A percentile compares a stretch with the other conserved stretches of the same genome.
These are phyloP conservation scores for Rhinogobio ventralis DNA, from an alignment of 2,797 vertebrate genomes.

Conservation along the genomic window DNA sequence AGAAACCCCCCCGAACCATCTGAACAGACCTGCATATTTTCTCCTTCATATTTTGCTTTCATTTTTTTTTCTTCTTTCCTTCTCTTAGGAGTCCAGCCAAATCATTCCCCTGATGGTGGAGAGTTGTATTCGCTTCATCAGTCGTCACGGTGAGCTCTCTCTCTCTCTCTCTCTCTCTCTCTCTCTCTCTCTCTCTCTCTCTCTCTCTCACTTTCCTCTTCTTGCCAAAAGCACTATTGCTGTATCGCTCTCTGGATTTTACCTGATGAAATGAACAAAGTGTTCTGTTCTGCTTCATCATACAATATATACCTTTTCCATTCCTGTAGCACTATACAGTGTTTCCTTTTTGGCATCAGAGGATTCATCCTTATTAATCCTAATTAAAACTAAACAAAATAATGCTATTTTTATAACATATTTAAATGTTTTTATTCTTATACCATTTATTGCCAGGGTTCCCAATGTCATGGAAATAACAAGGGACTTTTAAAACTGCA, in stretches of 20 bases:
- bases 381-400: not conserved
- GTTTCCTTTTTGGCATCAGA: not conserved
- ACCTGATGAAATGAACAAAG: conserved; percentile 19
- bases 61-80: conserved; percentile 6
- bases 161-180: not conserved
- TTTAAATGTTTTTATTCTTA: not conserved
- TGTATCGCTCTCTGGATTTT: conserved; percentile 24
- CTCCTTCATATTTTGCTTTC: conserved; percentile 24
- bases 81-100: conserved; percentile 87
- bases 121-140: conserved; percentile 98
- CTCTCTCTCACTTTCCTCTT: not conserved
- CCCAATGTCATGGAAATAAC: not conserved
- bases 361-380: not conserved
- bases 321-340: conserved; percentile 4
- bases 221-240: conserved; percentile 32
- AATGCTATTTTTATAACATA: not conserved
- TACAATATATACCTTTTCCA: conserved; percentile 6
- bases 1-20: not conserved
- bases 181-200: not conserved
- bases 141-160: conserved; percentile 85
- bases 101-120: conserved; percentile 96
- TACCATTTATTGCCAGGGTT: not conserved
- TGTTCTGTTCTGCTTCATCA: conserved; percentile 38
- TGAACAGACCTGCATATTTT: conserved; percentile 37
- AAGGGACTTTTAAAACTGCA: not conserved